Conservation (phyloP, 2,113 vertebrate species). For the Elachura formosa region DNA sequence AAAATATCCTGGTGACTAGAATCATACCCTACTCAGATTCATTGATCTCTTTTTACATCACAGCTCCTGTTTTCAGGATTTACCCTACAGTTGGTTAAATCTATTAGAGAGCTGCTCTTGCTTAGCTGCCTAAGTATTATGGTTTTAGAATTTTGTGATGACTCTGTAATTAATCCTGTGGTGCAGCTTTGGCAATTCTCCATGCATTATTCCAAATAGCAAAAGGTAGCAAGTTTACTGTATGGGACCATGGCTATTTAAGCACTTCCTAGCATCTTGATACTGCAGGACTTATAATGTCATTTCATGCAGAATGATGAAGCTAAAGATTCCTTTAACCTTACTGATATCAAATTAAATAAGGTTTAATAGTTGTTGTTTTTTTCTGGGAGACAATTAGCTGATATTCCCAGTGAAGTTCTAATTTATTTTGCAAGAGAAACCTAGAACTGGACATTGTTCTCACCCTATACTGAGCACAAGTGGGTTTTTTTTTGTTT, state of each 20-base stretch:
- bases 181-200: constrained; percentile 2
- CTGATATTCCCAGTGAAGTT: constrained; percentile 2
- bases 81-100: constrained; percentile 6
- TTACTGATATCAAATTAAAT: constrained; percentile 24
- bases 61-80: background rate
- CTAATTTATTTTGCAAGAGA: constrained; percentile 46
- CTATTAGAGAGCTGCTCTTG: background rate
- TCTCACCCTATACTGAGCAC: background rate
- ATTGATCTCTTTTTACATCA: background rate
- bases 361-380: too few relatives aligned
- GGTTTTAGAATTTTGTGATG: background rate
- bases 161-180: constrained; percentile 40
- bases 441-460: constrained; percentile 3
- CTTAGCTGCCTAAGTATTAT: background rate
- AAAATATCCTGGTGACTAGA: background rate
- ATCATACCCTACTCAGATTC: background rate
- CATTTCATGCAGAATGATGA: background rate
- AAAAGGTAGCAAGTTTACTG: background rate
- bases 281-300: background rate
- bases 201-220: background rate
- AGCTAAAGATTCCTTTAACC: constrained; percentile 20
- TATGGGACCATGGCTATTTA: background rate
- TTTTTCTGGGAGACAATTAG: background rate
- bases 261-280: background rate
- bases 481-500: background rate